These are phyloP conservation scores for Darevskia nairensis DNA, from an alignment of 2,797 vertebrate species.

Conservation along the genomic window DNA sequence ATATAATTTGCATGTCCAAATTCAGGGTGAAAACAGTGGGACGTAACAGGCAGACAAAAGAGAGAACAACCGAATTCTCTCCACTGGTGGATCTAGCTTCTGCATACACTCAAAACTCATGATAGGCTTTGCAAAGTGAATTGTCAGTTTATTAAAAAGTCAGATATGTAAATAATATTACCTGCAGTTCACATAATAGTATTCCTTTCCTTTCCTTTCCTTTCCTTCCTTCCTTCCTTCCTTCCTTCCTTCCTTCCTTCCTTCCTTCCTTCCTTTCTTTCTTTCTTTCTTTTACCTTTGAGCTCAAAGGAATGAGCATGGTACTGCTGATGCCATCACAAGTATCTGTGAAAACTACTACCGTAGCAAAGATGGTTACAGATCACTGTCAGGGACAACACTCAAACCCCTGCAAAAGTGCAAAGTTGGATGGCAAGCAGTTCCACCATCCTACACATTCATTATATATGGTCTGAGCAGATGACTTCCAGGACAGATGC, in stretches of 20 bases:
- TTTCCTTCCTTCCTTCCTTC: no score
- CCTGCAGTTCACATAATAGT: background rate
- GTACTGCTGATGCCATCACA: background rate
- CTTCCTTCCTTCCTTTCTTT: no score
- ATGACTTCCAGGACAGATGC: background rate
- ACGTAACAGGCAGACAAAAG: background rate
- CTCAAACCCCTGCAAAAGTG: background rate
- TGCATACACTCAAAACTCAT: constrained; percentile 5
- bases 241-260: background rate
- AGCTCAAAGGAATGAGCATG: background rate
- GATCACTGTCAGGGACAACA: background rate
- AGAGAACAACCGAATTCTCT: background rate
- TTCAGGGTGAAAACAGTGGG: background rate
- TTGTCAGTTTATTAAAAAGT: background rate
- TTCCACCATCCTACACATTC: background rate
- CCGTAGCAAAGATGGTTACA: background rate
- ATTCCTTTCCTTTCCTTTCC: no score
- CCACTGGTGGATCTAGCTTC: background rate
- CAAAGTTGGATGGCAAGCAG: background rate
- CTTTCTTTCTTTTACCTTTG: constrained; percentile 20
- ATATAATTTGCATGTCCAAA: constrained; percentile 21
- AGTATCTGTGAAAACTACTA: background rate
- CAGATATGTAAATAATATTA: constrained; percentile 34
- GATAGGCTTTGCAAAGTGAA: constrained; percentile 8
- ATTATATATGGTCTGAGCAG: background rate